Evolutionary conservation across 2,113 vertebrate species (phyloP), one percentile per base, ranked within the genome.

Genomic region (Atherinomorus stipes): DNA sequence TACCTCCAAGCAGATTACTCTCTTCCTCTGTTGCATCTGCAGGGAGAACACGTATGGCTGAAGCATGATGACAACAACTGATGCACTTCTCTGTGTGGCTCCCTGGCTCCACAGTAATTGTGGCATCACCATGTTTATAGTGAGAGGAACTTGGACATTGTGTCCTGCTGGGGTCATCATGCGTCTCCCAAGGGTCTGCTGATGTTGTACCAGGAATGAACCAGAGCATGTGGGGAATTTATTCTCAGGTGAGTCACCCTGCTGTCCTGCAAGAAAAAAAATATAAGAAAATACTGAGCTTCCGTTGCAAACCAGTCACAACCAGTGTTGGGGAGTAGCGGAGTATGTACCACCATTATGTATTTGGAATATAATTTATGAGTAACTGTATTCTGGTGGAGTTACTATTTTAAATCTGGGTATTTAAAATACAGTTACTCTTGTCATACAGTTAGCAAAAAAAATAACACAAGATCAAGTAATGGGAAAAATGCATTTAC

Each of bases 11-110:
- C 47, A 23, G 44, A 66, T 44, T 56, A 49, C 54, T 64, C 25
- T 59, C 21, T 42, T 37, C 31, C 16, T 71, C 60, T 42, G 4
- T 19, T 3, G 40, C 0, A 1, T 85, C 58, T 53, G 22, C 19
- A 47, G 63, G 40, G 54, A 49, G 70, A 64, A 62, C 42, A 67
- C 1, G 2, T 22, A 66, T 58, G 47, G 81, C 86, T 49, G 77
- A 80, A 81, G 79, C 52, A 64, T 61, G 34, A 40, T 40, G 13
- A 63, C 56, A 22, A 34, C 21, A 59, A 16, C 58, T 62, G 54
- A 68, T 57, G 13, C 25, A 12, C 11, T 21, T 78, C 37, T 21
- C 45, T 53, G 21, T 31, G 58, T 28, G 23, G 21, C 51, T 61
- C 58, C 70, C 68, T 60, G 31, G 31, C 31, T 34, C 5, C 12